phyloP scores from a whole-genome alignment of 2,113 vertebrate genomes.

The Mirounga angustirostris region DNA sequence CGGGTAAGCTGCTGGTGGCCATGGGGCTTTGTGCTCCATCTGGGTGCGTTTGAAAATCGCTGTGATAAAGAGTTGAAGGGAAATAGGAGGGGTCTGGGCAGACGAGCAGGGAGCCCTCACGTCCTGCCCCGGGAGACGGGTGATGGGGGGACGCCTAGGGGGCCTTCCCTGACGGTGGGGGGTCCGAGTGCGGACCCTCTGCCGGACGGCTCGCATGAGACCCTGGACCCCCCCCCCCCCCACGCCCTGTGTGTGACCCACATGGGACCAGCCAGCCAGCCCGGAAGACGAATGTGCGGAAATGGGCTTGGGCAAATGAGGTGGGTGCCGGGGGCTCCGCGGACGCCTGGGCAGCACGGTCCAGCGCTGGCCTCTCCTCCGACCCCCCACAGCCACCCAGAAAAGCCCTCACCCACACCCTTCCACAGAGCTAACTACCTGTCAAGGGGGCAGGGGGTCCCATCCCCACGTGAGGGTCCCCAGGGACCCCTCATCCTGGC shows the following conservation, averaged over 20 bases:
- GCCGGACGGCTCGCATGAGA: neutral
- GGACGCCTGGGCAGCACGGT: neutral
- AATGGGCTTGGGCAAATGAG: rapidly evolving
- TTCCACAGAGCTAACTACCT: neutral
- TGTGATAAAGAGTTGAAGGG: neutral
- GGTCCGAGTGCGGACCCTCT: neutral
- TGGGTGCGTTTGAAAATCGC: rapidly evolving
- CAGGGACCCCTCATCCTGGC: neutral
- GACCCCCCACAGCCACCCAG: neutral
- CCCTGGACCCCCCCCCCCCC: too few relatives aligned
- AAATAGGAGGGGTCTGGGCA: neutral
- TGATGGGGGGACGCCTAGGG: neutral
- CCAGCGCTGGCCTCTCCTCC: neutral
- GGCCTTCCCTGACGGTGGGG: neutral
- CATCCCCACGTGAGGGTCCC: neutral
- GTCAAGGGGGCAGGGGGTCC: neutral
- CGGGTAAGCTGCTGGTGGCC: neutral
- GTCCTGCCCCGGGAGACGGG: neutral
- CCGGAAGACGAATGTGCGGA: neutral
- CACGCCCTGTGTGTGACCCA: too few relatives aligned
- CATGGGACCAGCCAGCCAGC: neutral
- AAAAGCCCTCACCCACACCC: neutral
- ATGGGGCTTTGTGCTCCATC: rapidly evolving
- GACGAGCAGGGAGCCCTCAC: neutral
- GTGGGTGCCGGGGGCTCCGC: neutral